Evolutionary conservation across 2,888 invertebrate species (phyloP), one percentile per base, ranked within the genome.

Genomic region (Nasonia oneida): DNA sequence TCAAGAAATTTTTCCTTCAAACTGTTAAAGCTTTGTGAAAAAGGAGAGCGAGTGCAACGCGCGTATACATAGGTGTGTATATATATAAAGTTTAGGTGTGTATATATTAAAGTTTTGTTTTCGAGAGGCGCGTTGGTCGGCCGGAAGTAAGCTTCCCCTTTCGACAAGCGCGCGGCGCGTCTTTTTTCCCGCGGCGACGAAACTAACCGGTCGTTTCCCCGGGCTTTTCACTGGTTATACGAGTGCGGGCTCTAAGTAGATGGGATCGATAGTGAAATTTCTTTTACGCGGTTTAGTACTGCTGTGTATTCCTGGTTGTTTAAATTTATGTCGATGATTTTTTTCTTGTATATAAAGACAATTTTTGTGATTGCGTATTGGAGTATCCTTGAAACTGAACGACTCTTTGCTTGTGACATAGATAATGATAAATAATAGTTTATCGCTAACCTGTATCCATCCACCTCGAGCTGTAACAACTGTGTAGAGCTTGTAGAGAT

Each of bases 391-490:
- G 80, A 80, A 71, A 80, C 42, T n/a, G 2, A 50, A 67, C 0
- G 8, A 80, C 53, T 23, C 42, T 64, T 74, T 47, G 23, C 14
- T 23, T 57, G 18, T n/a, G 15, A 29, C 1, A 1, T 29, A 29
- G 29, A 29, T 29, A 29, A 1, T 6, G n/a, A 29, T 29, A 47
- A 23, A 29, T 37, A 73, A 61, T 61, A 39, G 42, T 12, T 57
- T 47, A 61, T 5, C 15, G 92, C 93, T 94, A 94, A 99, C 99
- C 96, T 98, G 99, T 90, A 98, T 96, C 95, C 99, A 97, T 90
- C 99, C 99, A 90, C 99, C 99, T 91, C 97, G 95, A 88, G 97
- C 96, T 90, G 97, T 98, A 80, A 99, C 99, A 92, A 98, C 95
- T 90, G 96, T 96, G 94, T 99, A 99, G 89, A 99, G 96, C 87